Evolutionary conservation across 2,797 vertebrate genomes (phyloP), one percentile per base, ranked within the genome.

Genomic region (Gephyroberyx darwinii): DNA sequence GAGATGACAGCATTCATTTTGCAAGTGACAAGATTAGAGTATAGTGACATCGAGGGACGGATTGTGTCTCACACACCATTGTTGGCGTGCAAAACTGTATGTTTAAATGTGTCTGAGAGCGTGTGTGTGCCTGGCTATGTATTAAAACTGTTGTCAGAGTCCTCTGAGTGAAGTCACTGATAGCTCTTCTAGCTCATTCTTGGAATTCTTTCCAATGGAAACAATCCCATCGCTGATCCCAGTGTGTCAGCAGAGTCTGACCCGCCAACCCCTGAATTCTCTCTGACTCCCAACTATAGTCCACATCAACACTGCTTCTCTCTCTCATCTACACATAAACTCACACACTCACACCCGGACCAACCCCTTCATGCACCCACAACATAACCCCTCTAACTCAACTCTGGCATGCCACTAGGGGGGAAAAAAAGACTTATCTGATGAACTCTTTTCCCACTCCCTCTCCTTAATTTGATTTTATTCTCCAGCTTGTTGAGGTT

Each of bases 121-220:
- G 65, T 85, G 84, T 77, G 72, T 31, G 78, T 43, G 86, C 57
- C 71, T 83, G 86, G 77, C 80, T 22, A 16, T 84, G 85, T 88
- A 87, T 92, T 90, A 85, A 89, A 90, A 90, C 85, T 81, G 84
- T 86, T 90, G 88, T 91, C 83, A 73, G 89, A 87, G 81, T 90
- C 76, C 83, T 88, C 59, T 77, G 75, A 89, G 90, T 88, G 84
- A 90, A 92, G 93, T 91, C 92, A 91, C 92, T 92, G 91, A 93
- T 93, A 93, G 91, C 92, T 92, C 92, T 93, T 94, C 92, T 89
- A 69, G 88, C 84, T 89, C 92, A 94, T 94, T 95, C 93, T 87
- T 90, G 76, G 90, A 91, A 95, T 94, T 94, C 94, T 94, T 95
- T 95, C 94, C 93, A 85, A 65, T 94, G 93, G 94, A 94, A 95